Base-by-base conservation (phyloP, 2,113 vertebrate species). In the Forbesichthys agassizii region DNA sequence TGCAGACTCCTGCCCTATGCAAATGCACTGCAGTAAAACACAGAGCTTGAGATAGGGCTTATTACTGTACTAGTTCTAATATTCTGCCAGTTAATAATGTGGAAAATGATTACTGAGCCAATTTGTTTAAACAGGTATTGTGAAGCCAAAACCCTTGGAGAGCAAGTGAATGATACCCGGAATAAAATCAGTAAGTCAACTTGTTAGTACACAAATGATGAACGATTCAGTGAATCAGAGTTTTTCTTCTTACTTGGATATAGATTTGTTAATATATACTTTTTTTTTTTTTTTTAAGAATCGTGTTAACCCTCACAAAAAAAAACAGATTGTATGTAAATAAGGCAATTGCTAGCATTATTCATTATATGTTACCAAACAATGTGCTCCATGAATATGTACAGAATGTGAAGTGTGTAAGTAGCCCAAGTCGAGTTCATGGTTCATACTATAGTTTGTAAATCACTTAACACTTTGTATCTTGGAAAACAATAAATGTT, bases 101-200 rank as follows among this genome's bases (percentile, higher is more conserved):
- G 36, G 7, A 42, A 42, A 42, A 42, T 9, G 9, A 7, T 9
- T n/a, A 56, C 46, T 60, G 27, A 20, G 36, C 75, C 18, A 33
- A 7, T 68, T 69, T 49, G 80, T 66, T 58, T 79, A n/a, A 68
- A 62, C 76, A 99, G 98, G 86, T 94, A 92, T 88, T 79, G 91
- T 47, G 95, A 98, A 91, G 95, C 96, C 78, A 97, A 93, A 84
- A 75, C 87, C 61, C 89, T 96, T 33, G 94, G 94, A 70, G 93
- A 93, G 79, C 90, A 93, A 71, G 84, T 98, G 74, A 95, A 93
- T 62, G 87, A 92, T 82, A 74, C 89, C 55, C 94, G 92, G 88
- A 91, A 83, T 75, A 92, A 86, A 91, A 96, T 99, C 84, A 95
- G 98, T 99, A 90, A 97, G 96, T 94, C 81, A 1, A 63, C 18